Evolutionary conservation across 2,113 vertebrate genomes (phyloP).

Genomic region (Gymnobelideus leadbeateri): DNA sequence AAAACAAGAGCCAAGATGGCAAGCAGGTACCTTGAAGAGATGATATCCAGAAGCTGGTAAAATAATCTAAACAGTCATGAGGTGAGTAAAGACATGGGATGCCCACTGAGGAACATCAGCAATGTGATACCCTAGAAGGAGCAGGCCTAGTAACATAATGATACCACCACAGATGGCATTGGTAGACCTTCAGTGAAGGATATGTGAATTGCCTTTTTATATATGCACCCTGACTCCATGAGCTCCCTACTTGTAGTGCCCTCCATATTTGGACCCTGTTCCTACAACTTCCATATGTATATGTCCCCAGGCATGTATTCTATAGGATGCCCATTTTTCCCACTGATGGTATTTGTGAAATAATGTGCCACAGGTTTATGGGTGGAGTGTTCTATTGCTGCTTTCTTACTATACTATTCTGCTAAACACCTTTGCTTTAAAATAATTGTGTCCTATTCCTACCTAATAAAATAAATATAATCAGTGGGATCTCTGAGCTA

Average conservation of each 20-base stretch:
- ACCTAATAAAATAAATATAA: too few species aligned
- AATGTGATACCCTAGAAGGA: neutral
- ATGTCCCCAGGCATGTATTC: too few species aligned
- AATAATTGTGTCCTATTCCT: too few species aligned
- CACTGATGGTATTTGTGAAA: too few species aligned
- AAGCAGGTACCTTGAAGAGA: neutral
- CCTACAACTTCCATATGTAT: neutral
- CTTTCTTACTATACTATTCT: too few species aligned
- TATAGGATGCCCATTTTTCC: too few species aligned
- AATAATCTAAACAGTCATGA: neutral
- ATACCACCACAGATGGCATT: neutral
- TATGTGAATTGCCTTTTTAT: neutral
- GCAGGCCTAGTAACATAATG: neutral
- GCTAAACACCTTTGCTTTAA: too few species aligned
- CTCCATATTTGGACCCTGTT: neutral
- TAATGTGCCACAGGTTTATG: too few species aligned
- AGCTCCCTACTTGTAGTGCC: neutral
- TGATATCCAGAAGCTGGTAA: neutral
- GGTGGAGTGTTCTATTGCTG: too few species aligned
- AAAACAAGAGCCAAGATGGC: neutral
- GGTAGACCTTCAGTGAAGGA: neutral
- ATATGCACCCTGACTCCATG: neutral
- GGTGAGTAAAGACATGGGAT: neutral
- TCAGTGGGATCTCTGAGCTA: too few species aligned
- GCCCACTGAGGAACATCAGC: neutral